phyloP scores from a whole-genome alignment of 2,113 vertebrate species.

The Pseudorhombus dupliciocellatus region DNA sequence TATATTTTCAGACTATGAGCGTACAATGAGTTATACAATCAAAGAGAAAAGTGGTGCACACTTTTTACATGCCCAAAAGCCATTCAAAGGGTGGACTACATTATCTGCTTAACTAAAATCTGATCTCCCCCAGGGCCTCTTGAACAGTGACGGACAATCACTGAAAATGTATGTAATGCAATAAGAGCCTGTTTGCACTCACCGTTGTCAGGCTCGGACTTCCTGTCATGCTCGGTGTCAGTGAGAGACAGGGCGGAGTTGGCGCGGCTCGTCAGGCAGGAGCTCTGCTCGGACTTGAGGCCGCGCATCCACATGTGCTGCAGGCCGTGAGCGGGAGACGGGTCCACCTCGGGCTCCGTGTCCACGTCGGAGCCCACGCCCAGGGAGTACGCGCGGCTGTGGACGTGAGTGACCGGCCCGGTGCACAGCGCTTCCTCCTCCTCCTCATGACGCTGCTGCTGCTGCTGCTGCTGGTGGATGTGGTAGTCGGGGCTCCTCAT shows the following conservation, averaged over 20 bases:
- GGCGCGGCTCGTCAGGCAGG: constrained; percentile 93
- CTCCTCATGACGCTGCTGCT: constrained; percentile 70
- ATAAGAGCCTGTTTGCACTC: constrained; percentile 65
- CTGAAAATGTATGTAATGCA: background rate
- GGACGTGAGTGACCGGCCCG: constrained; percentile 64
- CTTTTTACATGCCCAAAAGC: constrained; percentile 14
- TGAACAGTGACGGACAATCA: constrained; percentile 17
- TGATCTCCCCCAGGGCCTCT: background rate
- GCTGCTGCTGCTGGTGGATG: constrained; percentile 71
- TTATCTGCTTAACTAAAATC: background rate
- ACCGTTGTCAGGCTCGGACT: constrained; percentile 96
- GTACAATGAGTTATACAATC: constrained; percentile 16
- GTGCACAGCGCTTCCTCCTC: constrained; percentile 81
- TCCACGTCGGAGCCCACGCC: constrained; percentile 91
- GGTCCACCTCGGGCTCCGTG: constrained; percentile 90
- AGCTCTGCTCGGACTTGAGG: constrained; percentile 94
- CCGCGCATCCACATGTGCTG: constrained; percentile 94
- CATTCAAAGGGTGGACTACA: constrained; percentile 24
- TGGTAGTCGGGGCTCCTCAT: constrained; percentile 89
- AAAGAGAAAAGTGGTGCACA: background rate
- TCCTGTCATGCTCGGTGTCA: constrained; percentile 96
- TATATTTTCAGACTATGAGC: background rate
- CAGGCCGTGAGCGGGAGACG: constrained; percentile 88
- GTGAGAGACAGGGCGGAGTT: constrained; percentile 95
- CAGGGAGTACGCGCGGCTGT: constrained; percentile 86